phyloP scores from a whole-genome alignment of 2,113 vertebrate species.

The Tupaia tana region DNA sequence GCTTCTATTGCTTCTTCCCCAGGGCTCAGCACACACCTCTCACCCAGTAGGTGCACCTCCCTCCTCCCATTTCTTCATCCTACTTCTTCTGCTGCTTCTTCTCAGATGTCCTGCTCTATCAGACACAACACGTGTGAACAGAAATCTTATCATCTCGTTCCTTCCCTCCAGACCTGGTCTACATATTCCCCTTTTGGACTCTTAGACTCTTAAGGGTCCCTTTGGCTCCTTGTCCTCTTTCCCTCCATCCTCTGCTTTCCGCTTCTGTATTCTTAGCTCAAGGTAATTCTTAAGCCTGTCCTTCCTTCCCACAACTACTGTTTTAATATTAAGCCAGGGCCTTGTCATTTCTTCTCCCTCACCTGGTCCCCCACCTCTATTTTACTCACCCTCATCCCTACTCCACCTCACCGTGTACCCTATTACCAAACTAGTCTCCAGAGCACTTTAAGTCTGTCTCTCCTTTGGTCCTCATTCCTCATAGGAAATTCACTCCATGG shows the following conservation, averaged over 20 bases:
- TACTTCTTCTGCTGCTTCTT: not conserved
- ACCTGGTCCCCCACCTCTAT: too few relatives aligned
- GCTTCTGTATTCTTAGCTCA: not conserved
- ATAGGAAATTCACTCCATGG: not conserved
- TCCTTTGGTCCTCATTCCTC: not conserved
- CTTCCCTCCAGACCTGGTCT: not conserved
- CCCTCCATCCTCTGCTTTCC: not conserved
- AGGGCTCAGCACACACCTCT: not conserved
- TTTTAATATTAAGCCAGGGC: not conserved
- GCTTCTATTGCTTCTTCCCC: not conserved
- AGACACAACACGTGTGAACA: rapidly evolving
- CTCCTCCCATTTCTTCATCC: not conserved
- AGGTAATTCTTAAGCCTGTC: not conserved
- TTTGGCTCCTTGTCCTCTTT: not conserved
- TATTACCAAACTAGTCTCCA: not conserved
- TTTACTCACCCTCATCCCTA: not conserved
- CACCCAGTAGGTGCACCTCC: too few relatives aligned
- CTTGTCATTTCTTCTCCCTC: not conserved
- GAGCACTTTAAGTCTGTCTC: not conserved
- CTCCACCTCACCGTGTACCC: not conserved
- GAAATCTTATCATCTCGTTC: not conserved
- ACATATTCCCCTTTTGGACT: not conserved
- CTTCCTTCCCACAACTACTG: not conserved
- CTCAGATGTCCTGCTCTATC: rapidly evolving
- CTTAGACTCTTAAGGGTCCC: not conserved